Conservation (phyloP, 2,888 invertebrate species). For the Rotaria macrura region DNA sequence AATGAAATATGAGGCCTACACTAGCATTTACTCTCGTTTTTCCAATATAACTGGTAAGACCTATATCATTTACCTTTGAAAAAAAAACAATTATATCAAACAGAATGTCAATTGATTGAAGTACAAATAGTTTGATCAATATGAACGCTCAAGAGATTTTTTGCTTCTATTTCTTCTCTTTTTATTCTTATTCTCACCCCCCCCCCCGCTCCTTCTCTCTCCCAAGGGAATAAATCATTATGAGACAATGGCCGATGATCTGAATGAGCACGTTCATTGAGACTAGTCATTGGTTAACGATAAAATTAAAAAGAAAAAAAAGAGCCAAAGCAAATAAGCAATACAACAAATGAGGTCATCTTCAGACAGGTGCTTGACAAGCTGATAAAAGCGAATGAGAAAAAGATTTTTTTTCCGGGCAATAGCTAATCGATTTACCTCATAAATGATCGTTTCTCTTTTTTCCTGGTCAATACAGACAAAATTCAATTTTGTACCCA, state of each 20-base stretch:
- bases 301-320: not conserved
- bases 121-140: not conserved
- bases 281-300: not conserved
- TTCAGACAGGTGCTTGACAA: constrained; percentile 15
- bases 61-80: not conserved
- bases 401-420: not conserved
- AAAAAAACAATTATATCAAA: not conserved
- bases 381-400: not conserved
- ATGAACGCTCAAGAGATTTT: not conserved
- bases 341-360: constrained; percentile 3
- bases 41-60: not conserved
- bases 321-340: not conserved
- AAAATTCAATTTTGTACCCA: not conserved
- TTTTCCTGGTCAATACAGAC: not conserved
- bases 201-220: not conserved
- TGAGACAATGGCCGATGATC: not conserved
- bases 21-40: too few relatives aligned
- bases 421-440: not conserved
- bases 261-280: not conserved
- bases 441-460: not conserved
- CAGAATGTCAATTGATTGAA: not conserved
- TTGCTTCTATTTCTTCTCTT: not conserved
- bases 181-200: not conserved
- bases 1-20: too few relatives aligned
- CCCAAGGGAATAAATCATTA: not conserved